Base-by-base conservation (phyloP, 1,140 invertebrate species). In the Carcinoscorpius rotundicauda region DNA sequence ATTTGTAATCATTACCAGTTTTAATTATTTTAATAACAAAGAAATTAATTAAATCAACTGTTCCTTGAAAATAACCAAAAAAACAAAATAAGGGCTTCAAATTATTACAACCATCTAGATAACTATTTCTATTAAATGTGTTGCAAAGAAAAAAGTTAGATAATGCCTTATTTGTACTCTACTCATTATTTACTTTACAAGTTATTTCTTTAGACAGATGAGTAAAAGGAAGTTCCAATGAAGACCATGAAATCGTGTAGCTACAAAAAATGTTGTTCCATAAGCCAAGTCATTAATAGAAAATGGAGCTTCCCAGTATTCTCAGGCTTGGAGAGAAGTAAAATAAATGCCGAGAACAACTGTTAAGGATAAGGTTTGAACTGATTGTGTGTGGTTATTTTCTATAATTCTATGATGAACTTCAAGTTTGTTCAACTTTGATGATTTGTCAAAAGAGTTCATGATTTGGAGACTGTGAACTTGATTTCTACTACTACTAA, bases 201-300 rank as follows among this genome's bases (percentile, higher is more conserved):
- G 29, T 29, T 29, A 2, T 29, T 29, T 29, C 29, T 29, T 29
- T 29, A 81, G 57, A 82, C 64, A 70, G 81, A 61, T 76, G 29
- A 29, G 29, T 29, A 86, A 73, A 86, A 87, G 60, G 80, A 78
- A 62, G 82, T 82, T 71, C 84, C 85, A 77, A 86, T 83, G 84
- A 29, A 29, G 29, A 29, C 29, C 29, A 29, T 2, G 29, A 67
- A 88, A 87, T 76, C 85, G 84, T 52, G 85, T 87, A 63, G 81
- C 79, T 77, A 87, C 78, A 80, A 83, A 87, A 78, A 87, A 87
- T 49, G 78, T 81, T 64, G 82, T 81, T 10, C 85, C 84, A 78
- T 83, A 87, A 73, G 81, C 73, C 71, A 81, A 81, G 75, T 85
- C 82, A 66, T 78, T 71, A 74, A 84, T 82, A 56, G 75, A 69